Evolutionary conservation across 2,797 vertebrate species (phyloP).

Genomic region (Chloroceryle amazona): DNA sequence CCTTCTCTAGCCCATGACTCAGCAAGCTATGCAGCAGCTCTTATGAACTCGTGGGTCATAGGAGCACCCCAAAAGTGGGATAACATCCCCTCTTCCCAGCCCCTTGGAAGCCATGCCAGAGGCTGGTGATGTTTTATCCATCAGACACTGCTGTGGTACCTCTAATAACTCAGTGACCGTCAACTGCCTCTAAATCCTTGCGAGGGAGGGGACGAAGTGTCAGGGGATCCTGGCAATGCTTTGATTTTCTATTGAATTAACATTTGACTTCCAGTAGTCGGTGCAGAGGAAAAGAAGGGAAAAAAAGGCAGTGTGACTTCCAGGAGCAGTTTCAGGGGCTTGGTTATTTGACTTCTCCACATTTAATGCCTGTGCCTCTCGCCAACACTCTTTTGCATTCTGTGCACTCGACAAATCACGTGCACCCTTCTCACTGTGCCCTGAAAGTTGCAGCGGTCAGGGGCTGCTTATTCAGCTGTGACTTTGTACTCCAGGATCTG

Average conservation of each 20-base stretch:
- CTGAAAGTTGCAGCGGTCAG: neutral
- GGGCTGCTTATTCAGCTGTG: neutral
- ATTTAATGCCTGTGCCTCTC: accelerated
- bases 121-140: neutral
- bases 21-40: neutral
- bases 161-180: neutral
- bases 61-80: neutral
- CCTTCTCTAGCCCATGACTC: neutral
- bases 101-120: neutral
- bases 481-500: neutral
- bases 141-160: neutral
- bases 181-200: accelerated
- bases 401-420: neutral
- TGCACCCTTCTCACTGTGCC: accelerated
- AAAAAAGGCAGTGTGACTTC: neutral
- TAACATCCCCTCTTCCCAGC: neutral
- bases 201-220: neutral
- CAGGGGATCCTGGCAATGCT: neutral
- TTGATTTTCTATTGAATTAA: neutral
- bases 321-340: neutral
- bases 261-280: neutral
- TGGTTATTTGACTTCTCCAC: neutral
- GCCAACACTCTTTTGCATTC: neutral
- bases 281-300: neutral
- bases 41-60: neutral